Evolutionary conservation across 2,888 invertebrate species (phyloP).

Genomic region (Lasioglossum marginatum): DNA sequence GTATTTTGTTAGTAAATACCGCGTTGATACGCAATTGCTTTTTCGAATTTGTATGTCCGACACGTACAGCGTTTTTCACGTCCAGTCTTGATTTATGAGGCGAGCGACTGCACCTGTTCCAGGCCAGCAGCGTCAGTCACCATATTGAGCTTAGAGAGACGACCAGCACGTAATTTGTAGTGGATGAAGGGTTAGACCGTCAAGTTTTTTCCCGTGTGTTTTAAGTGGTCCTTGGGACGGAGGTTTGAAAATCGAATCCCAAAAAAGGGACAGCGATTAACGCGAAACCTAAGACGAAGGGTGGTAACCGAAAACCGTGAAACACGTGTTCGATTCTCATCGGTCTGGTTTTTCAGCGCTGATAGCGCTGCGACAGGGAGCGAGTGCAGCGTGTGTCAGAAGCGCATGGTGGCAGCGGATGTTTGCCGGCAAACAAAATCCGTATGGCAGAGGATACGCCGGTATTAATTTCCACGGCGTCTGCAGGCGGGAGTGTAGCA

Average conservation of each 20-base stretch:
- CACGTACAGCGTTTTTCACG: background rate
- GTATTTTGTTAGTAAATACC: background rate
- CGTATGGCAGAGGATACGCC: background rate
- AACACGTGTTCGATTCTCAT: conserved; percentile 63
- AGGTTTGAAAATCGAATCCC: conserved; percentile 5
- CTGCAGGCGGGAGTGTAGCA: background rate
- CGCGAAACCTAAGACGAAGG: conserved; percentile 49
- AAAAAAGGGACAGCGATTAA: conserved; percentile 32
- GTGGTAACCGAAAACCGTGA: conserved; percentile 60
- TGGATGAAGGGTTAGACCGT: background rate
- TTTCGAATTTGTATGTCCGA: background rate
- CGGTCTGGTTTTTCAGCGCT: conserved; percentile 40
- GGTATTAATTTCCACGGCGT: conserved; percentile 38
- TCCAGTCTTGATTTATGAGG: background rate
- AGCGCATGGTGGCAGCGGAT: background rate
- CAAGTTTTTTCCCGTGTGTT: background rate
- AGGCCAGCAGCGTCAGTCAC: conserved; percentile 1
- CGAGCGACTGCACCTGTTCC: background rate
- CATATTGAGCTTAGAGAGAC: background rate
- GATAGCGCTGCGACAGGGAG: conserved; percentile 6
- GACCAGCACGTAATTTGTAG: background rate
- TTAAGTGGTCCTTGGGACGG: background rate
- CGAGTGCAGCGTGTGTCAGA: background rate
- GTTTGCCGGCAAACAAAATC: conserved; percentile 49
- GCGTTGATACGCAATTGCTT: background rate